Evolutionary conservation across 2,888 invertebrate species (phyloP), one percentile per base, ranked within the genome.

Genomic region (Julus scanicus): DNA sequence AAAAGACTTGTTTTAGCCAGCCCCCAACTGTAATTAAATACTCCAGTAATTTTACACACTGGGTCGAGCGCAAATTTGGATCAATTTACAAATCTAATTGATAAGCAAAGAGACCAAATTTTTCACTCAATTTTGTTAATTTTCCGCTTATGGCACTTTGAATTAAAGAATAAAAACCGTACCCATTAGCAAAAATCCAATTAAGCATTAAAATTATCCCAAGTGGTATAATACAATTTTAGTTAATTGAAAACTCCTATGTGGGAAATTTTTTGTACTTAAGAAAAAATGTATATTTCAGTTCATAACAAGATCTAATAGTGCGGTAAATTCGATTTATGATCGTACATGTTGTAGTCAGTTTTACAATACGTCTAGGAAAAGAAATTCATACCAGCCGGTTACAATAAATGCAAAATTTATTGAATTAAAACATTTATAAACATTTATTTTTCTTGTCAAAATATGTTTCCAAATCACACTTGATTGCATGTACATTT

Each of bases 71-170:
- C 63, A 63, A 63, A 63, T 63, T 63, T n/a, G 63, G 63, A 63
- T 63, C 63, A 63, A n/a, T 63, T 63, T 63, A n/a, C 63, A 63
- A 63, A n/a, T n/a, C n/a, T 63, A 63, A 63, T 63, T 63, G 63
- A 5, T 63, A 63, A 63, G 63, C 63, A 63, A 63, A 63, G 17
- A 63, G 63, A 63, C n/a, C 0, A 15, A 63, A 63, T 63, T 63
- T 63, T 63, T 63, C 63, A 63, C 63, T 63, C 17, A 63, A 63
- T 63, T 63, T n/a, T 17, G 63, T 17, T 63, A 63, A 63, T 63
- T 63, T 63, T n/a, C 53, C 63, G 63, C 63, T 63, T n/a, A 63
- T 63, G 63, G n/a, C 63, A 63, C 8, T 2, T 8, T 1, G 63
- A 63, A n/a, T 63, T n/a, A n/a, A 63, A 17, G n/a, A n/a, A 2